Evolutionary conservation across 2,113 vertebrate genomes (phyloP).

Genomic region (Catagonus wagneri): DNA sequence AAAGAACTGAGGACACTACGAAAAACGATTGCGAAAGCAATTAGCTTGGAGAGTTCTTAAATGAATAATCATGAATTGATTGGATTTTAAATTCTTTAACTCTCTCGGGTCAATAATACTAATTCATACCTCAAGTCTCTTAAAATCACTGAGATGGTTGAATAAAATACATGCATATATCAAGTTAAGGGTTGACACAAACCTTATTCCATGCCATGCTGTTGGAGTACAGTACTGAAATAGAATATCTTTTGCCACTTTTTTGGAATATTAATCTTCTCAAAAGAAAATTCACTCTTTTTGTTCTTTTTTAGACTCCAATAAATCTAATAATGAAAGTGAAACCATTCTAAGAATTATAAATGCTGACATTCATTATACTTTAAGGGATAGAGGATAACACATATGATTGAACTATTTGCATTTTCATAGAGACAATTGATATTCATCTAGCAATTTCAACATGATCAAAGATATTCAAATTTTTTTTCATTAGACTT

Average conservation of each 20-base stretch:
- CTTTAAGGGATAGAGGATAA: not conserved
- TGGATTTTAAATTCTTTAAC: not conserved
- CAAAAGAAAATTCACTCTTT: not conserved
- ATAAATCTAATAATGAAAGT: not conserved
- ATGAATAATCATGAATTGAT: not conserved
- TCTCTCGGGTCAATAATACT: not conserved
- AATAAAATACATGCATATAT: not conserved
- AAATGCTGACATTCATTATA: slow-evolving; percentile 3
- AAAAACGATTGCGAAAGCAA: not conserved
- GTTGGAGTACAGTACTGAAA: not conserved
- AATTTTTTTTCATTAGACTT: not conserved
- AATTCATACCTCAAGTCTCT: not conserved
- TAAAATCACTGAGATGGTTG: not conserved
- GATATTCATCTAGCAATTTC: not conserved
- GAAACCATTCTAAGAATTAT: not conserved
- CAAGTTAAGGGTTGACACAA: not conserved
- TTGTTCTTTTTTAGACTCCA: not conserved
- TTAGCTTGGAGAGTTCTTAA: not conserved
- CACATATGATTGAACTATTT: not conserved
- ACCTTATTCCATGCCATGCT: not conserved
- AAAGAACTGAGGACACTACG: not conserved
- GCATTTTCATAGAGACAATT: not conserved
- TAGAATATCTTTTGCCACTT: not conserved
- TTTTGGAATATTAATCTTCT: not conserved
- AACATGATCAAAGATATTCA: not conserved